phyloP scores from a whole-genome alignment of 2,797 vertebrate genomes.

The Hemitrygon akajei region DNA sequence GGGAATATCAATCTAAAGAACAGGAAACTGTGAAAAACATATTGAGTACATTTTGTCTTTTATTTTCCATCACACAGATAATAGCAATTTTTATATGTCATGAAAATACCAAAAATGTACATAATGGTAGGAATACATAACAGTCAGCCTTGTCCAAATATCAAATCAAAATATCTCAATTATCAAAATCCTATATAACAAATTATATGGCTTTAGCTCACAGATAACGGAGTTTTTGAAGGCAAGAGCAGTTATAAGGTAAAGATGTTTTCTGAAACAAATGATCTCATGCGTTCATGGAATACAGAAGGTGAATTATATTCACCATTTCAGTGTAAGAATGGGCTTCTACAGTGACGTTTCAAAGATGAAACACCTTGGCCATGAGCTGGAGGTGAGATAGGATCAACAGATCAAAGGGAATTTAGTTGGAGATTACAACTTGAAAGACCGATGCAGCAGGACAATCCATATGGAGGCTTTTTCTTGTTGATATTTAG shows the following conservation, averaged over 20 bases:
- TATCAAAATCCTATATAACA: background rate
- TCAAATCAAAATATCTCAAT: constrained; percentile 11
- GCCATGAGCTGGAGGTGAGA: background rate
- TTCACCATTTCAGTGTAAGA: background rate
- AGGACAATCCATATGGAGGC: background rate
- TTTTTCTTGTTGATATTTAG: background rate
- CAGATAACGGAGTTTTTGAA: background rate
- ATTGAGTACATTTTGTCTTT: constrained; percentile 12
- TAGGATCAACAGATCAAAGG: background rate
- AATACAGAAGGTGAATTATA: background rate
- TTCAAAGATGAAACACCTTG: background rate
- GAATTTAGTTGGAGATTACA: background rate
- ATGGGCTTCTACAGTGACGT: background rate
- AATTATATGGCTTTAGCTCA: background rate
- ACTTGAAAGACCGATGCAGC: background rate
- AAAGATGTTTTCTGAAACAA: no score
- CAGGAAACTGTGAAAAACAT: background rate
- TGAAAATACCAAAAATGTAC: background rate
- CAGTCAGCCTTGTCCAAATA: constrained; percentile 23
- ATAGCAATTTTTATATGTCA: background rate
- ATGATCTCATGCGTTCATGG: background rate
- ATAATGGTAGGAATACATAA: background rate
- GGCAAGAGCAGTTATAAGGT: background rate
- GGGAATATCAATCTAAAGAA: constrained; percentile 28
- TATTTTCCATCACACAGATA: background rate